Base-by-base conservation (phyloP, 1,140 invertebrate genomes). In the Laodelphax striatellus region DNA sequence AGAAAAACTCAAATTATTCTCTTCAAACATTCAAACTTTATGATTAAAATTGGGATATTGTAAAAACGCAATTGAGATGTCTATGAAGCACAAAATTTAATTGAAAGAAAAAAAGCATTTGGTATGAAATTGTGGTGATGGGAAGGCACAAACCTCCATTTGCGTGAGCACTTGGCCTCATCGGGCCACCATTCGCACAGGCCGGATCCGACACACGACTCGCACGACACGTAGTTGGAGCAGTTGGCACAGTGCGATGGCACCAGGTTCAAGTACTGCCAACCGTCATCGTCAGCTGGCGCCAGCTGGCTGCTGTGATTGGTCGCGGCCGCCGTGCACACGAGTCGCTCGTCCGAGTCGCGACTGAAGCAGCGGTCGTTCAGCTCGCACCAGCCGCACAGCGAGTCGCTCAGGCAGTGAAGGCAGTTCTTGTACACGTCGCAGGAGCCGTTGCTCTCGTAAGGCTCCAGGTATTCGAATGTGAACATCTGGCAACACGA, bases 401-500 rank as follows among this genome's bases (percentile, higher is more conserved):
- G 79, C 0, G 87, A 84, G 73, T 98, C 94, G 0, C 86, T 87
- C 19, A 96, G 73, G 70, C 94, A 97, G 52, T 90, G 80, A 6
- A 94, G 72, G 69, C 94, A 97, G 68, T 89, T 96, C 52, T 75
- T 80, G 67, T 94, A 91, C 19, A 80, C 76, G 0, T 73, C 70
- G 68, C 94, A 97, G n/a, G 81, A 77, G 0, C 88, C 88, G 56
- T 86, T 84, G 13, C 79, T 80, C 56, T 79, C 77, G 70, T 85
- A 95, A 0, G 92, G 91, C 70, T 95, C 91, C 21, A 96, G 71
- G 70, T 92, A 93, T 68, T 94, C 90, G 63, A 90, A 89, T 0
- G 88, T 92, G 62, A 94, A 91, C 0, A 84, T 80, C 79, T 84
- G 65, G 41, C 31, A 52, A 60, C 5, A 63, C 13, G 42, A 44